phyloP scores from a whole-genome alignment of 2,113 vertebrate genomes.

The Gila orcuttii region DNA sequence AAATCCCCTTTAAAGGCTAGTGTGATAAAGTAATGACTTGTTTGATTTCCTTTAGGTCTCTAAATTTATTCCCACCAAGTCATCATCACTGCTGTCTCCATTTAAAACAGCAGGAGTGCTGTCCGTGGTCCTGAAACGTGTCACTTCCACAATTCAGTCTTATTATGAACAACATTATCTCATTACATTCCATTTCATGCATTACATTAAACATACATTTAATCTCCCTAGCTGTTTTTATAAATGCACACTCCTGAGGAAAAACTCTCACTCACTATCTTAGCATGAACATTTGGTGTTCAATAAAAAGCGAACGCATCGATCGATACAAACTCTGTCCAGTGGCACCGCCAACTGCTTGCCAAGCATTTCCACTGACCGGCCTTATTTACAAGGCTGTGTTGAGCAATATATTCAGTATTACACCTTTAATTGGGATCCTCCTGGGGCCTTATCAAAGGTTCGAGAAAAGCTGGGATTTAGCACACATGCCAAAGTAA shows the following conservation, averaged over 20 bases:
- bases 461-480: slow-evolving; percentile 61
- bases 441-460: slow-evolving; percentile 68
- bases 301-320: slow-evolving; percentile 35
- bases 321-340: slow-evolving; percentile 6
- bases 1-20: not conserved
- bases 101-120: not conserved
- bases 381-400: slow-evolving; percentile 62
- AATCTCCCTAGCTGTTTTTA: not conserved
- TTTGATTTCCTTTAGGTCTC: not conserved
- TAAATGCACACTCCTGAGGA: not conserved
- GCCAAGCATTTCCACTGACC: slow-evolving; percentile 54
- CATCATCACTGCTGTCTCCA: not conserved
- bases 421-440: slow-evolving; percentile 75
- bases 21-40: not conserved
- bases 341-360: slow-evolving; percentile 52
- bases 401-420: slow-evolving; percentile 64
- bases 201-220: slow-evolving; percentile 1
- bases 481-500: slow-evolving; percentile 59
- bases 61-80: not conserved
- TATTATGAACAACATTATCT: not conserved
- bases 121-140: slow-evolving; percentile 7
- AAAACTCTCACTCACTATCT: not conserved
- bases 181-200: not conserved
- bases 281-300: slow-evolving; percentile 46
- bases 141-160: not conserved